Evolutionary conservation across 2,113 vertebrate genomes (phyloP).

Genomic region (Phrynosoma blainvillii): DNA sequence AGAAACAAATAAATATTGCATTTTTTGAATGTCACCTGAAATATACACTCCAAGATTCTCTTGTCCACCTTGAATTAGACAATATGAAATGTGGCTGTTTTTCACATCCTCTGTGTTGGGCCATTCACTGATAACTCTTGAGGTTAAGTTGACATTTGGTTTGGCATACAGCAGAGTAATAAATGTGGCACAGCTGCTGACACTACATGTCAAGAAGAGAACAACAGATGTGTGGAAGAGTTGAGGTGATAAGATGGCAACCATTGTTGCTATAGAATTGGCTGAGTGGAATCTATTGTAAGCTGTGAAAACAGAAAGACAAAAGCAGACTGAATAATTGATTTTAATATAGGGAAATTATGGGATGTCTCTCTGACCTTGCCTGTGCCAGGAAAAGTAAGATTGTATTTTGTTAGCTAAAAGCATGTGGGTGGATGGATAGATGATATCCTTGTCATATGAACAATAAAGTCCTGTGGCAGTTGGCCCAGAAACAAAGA

Average conservation of each 20-base stretch:
- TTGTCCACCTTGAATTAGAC: not conserved
- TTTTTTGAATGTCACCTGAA: not conserved
- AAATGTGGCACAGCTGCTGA: slow-evolving; percentile 31
- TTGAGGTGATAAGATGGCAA: slow-evolving; percentile 40
- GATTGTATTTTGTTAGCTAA: slow-evolving; percentile 8
- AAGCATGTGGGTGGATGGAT: not conserved
- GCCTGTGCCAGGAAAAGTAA: not conserved
- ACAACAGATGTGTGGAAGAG: slow-evolving; percentile 50
- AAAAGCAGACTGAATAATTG: slow-evolving; percentile 46
- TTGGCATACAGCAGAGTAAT: slow-evolving; percentile 13
- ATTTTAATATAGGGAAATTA: slow-evolving; percentile 32
- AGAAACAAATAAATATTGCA: not conserved
- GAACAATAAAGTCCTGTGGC: slow-evolving; percentile 11
- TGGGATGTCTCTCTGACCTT: slow-evolving; percentile 37
- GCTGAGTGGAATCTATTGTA: slow-evolving; percentile 37
- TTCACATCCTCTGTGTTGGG: not conserved
- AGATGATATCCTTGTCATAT: not conserved
- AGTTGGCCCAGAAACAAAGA: slow-evolving; percentile 28
- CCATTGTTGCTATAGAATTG: slow-evolving; percentile 36
- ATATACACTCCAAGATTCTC: not conserved
- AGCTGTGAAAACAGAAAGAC: slow-evolving; percentile 49
- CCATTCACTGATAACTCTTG: slow-evolving; percentile 23
- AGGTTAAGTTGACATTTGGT: not conserved
- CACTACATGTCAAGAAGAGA: slow-evolving; percentile 44
- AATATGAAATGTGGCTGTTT: no score